phyloP scores from a whole-genome alignment of 64 coral and sea anemone species.

The Pocillopora damicornis region DNA sequence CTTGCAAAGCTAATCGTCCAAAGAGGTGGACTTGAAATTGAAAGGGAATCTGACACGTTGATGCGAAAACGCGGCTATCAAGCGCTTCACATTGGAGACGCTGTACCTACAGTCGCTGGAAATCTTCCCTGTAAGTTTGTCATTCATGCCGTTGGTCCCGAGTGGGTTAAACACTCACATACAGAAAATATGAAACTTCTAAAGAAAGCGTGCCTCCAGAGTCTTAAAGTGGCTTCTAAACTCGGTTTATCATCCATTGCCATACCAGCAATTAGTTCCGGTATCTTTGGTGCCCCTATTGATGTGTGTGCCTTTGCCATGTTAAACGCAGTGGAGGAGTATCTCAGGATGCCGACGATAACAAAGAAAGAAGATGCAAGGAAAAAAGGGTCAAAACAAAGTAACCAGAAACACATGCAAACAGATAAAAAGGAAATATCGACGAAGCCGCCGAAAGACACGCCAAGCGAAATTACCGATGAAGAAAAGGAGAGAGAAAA shows the following conservation, averaged over 20 bases:
- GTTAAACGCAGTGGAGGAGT: slow-evolving; percentile 60
- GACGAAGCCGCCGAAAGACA: neutral
- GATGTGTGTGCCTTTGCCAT: slow-evolving; percentile 49
- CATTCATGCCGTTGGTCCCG: slow-evolving; percentile 76
- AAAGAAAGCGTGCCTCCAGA: slow-evolving; percentile 45
- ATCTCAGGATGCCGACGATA: neutral
- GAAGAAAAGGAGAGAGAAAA: neutral
- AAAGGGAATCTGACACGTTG: slow-evolving; percentile 37
- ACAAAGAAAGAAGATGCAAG: neutral
- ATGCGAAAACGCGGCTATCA: slow-evolving; percentile 4
- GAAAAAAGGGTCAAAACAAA: neutral
- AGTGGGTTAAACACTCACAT: slow-evolving; percentile 29
- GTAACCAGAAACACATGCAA: neutral
- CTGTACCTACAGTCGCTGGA: slow-evolving; percentile 39
- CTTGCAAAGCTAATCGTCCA: slow-evolving; percentile 48
- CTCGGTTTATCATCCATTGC: slow-evolving; percentile 54
- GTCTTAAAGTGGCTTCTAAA: slow-evolving; percentile 37
- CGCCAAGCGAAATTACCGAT: neutral
- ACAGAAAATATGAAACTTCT: slow-evolving; percentile 38
- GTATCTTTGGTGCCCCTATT: slow-evolving; percentile 71
- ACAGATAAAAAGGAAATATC: neutral
- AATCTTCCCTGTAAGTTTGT: slow-evolving; percentile 58
- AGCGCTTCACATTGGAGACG: slow-evolving; percentile 42
- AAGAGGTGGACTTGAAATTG: slow-evolving; percentile 53
- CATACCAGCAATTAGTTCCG: slow-evolving; percentile 75